phyloP scores from a whole-genome alignment of 2,113 vertebrate genomes.

The Upupa epops region DNA sequence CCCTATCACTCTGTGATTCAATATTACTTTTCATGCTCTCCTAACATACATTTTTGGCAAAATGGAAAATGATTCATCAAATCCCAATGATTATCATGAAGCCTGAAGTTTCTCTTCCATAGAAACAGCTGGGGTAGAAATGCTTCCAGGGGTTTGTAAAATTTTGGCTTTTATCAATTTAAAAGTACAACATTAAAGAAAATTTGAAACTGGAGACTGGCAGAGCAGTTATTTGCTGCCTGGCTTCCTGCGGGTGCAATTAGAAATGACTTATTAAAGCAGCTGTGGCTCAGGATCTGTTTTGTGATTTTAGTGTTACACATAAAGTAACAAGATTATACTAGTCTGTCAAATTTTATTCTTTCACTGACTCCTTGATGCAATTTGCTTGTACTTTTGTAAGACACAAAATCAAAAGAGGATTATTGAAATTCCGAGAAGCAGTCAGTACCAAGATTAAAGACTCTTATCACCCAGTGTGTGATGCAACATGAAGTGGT shows the following conservation, averaged over 20 bases:
- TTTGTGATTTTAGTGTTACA: background rate
- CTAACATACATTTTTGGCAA: background rate
- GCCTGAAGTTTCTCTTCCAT: background rate
- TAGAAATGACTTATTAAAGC: slow-evolving; percentile 25
- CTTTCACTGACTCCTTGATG: background rate
- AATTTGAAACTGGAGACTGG: slow-evolving; percentile 14
- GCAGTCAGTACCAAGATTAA: background rate
- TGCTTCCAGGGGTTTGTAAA: slow-evolving; percentile 16
- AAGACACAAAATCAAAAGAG: background rate
- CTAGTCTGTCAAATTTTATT: background rate
- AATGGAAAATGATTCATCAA: slow-evolving; percentile 23
- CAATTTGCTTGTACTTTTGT: background rate
- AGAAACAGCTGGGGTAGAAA: slow-evolving; percentile 9
- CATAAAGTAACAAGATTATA: background rate
- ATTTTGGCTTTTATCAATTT: slow-evolving; percentile 42
- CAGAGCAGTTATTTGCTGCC: slow-evolving; percentile 13
- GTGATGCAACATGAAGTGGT: background rate
- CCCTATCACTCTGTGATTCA: background rate
- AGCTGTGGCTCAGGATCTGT: background rate
- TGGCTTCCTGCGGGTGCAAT: background rate
- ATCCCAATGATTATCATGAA: background rate
- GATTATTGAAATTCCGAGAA: background rate
- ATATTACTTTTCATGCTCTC: background rate
- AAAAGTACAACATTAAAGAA: slow-evolving; percentile 30
- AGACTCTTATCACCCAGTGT: background rate